A percentile compares a stretch with the other conserved stretches of the same genome.
These are phyloP conservation scores for Chymomyza fuscimana DNA, from an alignment of 2,888 invertebrate genomes.

Conservation along the genomic window DNA sequence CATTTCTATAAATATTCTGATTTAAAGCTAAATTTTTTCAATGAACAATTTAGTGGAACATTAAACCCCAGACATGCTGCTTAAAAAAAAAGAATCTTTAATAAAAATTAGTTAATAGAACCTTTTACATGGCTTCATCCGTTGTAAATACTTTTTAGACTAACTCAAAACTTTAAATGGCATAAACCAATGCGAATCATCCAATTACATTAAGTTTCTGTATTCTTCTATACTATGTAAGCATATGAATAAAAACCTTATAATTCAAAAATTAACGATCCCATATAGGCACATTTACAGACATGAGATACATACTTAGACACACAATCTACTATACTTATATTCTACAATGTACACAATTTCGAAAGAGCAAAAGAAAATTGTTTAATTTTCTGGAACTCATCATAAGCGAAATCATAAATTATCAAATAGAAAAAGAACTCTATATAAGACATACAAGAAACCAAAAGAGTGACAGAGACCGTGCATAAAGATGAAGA, in stretches of 20 bases:
- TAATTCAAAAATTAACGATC: conserved; percentile 37
- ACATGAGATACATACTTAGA: conserved; percentile 16
- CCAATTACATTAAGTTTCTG: neutral
- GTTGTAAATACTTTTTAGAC: no score
- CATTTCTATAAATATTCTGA: no score
- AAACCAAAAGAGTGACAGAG: conserved; percentile 16
- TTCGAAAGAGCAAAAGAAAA: conserved; percentile 54
- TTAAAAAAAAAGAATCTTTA: no score
- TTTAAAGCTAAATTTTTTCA: no score
- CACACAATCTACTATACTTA: conserved; percentile 9
- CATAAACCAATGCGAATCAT: neutral
- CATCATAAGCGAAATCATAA: conserved; percentile 76
- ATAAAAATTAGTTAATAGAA: no score
- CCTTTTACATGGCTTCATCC: no score
- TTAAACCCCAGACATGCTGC: no score
- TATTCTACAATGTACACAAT: conserved; percentile 16
- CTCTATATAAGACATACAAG: conserved; percentile 8
- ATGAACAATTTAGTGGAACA: no score
- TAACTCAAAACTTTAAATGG: no score
- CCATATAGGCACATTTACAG: conserved; percentile 24
- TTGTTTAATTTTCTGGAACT: conserved; percentile 78
- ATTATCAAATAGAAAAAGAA: conserved; percentile 60
- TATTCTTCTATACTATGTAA: conserved; percentile 18
- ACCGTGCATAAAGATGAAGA: conserved; percentile 11
- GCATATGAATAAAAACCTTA: conserved; percentile 36